phyloP scores from a whole-genome alignment of 2,888 invertebrate species.

The Cerceris rybyensis region DNA sequence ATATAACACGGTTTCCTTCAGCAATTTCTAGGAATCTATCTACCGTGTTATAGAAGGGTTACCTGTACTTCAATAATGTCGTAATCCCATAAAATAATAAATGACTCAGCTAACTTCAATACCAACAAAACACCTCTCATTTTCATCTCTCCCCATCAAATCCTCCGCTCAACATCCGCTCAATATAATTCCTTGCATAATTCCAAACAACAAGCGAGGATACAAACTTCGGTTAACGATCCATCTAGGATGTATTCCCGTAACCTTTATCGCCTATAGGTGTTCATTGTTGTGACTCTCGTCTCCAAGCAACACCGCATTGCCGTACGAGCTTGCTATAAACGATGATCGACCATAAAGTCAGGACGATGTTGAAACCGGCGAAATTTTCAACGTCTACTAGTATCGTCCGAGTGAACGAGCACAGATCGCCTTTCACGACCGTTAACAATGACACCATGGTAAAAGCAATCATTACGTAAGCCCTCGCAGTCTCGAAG shows the following conservation, averaged over 20 bases:
- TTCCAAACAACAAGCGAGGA: neutral
- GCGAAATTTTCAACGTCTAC: constrained; percentile 2
- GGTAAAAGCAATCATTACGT: constrained; percentile 3
- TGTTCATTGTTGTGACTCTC: constrained; percentile 55
- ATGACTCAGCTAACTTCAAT: too few relatives aligned
- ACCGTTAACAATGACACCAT: neutral
- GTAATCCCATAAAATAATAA: too few relatives aligned
- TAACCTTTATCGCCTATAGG: constrained; percentile 1
- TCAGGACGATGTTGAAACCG: constrained; percentile 30
- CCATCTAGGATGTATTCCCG: neutral
- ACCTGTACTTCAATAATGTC: too few relatives aligned
- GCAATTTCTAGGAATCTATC: too few relatives aligned
- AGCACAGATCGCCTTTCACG: neutral
- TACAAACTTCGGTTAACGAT: constrained; percentile 22
- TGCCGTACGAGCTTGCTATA: constrained; percentile 51
- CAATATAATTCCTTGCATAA: too few relatives aligned
- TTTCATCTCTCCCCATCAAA: too few relatives aligned
- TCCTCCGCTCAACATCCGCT: too few relatives aligned
- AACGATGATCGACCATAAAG: constrained; percentile 44
- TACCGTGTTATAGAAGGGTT: too few relatives aligned
- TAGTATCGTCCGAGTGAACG: neutral
- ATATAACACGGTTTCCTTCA: too few relatives aligned
- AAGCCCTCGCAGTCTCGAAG: neutral
- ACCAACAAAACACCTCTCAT: too few relatives aligned
- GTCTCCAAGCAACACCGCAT: constrained; percentile 67